phyloP scores from a whole-genome alignment of 2,888 invertebrate species.

The Eumacrocentrus americanus region DNA sequence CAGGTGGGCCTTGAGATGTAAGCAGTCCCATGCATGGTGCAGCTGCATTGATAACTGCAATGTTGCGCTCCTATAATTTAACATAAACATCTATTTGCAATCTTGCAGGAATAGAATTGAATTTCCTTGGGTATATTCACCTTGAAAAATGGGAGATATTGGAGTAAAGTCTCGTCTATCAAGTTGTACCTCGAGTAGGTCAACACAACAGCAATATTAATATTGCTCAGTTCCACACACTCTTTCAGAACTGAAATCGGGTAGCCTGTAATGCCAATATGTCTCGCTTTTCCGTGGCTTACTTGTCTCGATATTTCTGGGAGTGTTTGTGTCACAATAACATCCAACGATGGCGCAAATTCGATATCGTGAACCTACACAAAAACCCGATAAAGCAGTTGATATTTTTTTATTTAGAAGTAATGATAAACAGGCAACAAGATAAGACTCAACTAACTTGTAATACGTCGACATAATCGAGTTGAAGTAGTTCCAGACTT shows the following conservation, averaged over 20 bases:
- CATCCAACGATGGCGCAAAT: conserved; percentile 77
- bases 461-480: conserved; percentile 87
- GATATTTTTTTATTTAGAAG: background rate
- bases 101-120: too few species aligned
- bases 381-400: background rate
- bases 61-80: conserved; percentile 66
- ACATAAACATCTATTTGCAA: too few species aligned
- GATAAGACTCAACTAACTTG: conserved; percentile 68
- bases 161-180: conserved; percentile 76
- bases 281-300: conserved; percentile 74
- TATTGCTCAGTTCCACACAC: conserved; percentile 70
- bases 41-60: conserved; percentile 86
- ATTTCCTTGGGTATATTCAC: too few species aligned
- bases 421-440: conserved; percentile 7
- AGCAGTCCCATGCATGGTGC: conserved; percentile 84
- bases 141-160: conserved; percentile 78
- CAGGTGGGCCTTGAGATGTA: conserved; percentile 74
- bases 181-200: conserved; percentile 83
- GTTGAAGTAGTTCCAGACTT: conserved; percentile 74
- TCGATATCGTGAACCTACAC: conserved; percentile 90
- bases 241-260: conserved; percentile 78
- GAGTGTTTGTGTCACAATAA: conserved; percentile 83
- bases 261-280: conserved; percentile 88
- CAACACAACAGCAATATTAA: conserved; percentile 74
- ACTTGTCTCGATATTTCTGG: conserved; percentile 80